Conservation (phyloP, 2,113 vertebrate genomes). For the Circaetus gallicus region DNA sequence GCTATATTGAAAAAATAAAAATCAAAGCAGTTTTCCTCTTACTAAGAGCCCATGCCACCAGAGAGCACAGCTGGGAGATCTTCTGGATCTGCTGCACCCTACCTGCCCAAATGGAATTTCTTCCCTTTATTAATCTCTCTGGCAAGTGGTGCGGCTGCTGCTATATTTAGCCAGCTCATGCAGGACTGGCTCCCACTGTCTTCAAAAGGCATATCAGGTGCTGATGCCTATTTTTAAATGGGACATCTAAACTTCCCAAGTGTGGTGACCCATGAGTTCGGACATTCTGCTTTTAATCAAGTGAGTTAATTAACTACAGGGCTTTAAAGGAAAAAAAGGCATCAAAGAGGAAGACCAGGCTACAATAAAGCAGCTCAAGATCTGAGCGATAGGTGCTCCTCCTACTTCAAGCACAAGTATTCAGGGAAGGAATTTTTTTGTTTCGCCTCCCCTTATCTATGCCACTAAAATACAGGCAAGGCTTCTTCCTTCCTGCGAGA, state of each 20-base stretch:
- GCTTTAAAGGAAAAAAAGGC: constrained; percentile 8
- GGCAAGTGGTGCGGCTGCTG: background rate
- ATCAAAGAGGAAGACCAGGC: constrained; percentile 51
- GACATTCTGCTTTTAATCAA: constrained; percentile 38
- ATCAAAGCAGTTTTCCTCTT: background rate
- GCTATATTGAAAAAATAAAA: background rate
- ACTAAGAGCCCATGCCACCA: background rate
- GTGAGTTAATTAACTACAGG: constrained; percentile 39
- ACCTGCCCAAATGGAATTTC: constrained; percentile 16
- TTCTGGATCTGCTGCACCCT: background rate
- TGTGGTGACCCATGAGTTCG: constrained; percentile 3
- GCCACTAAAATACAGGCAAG: background rate
- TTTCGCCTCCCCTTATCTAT: background rate
- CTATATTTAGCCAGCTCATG: background rate
- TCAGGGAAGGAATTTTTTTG: background rate
- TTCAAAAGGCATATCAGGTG: constrained; percentile 47
- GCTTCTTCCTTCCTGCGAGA: constrained; percentile 20
- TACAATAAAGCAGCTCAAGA: constrained; percentile 28
- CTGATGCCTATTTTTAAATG: constrained; percentile 37
- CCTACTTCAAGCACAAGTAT: constrained; percentile 24
- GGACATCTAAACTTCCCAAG: constrained; percentile 34
- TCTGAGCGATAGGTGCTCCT: background rate
- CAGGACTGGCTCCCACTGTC: background rate
- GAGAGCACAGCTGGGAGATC: background rate
- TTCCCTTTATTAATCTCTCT: background rate